Evolutionary conservation across 2,113 vertebrate genomes (phyloP), one percentile per base, ranked within the genome.

Genomic region (Eupsittula cactorum): DNA sequence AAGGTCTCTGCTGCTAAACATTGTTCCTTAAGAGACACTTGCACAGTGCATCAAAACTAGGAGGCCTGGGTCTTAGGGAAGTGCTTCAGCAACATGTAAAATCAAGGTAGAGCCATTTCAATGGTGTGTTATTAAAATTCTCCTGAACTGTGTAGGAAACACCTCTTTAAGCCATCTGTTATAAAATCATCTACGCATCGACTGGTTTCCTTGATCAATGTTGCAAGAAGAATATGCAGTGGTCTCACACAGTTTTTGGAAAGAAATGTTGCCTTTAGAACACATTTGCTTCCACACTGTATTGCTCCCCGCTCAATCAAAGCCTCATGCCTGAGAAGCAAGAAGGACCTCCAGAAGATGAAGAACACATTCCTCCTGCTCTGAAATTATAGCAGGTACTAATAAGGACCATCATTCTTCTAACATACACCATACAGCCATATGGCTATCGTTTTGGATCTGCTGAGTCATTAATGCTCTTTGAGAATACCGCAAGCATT

Each of bases 241-340:
- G 63, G 35, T 39, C 75, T 65, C 69, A 21, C 4, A 31, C 67
- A 57, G 42, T 21, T 53, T 93, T 87, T 21, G n/a, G 70, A 53
- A 71, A 46, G 41, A 82, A 55, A 31, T 0, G 1, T 63, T 63
- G 80, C 69, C 41, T 83, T 88, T 46, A 88, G 73, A 47, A 31
- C 80, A 33, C 1, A 0, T 67, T 60, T 35, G 24, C 42, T 59
- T 73, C 65, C 1, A 0, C 17, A 0, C 88, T 35, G 11, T 28
- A 9, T 33, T 35, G 17, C n/a, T 75, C 35, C 59, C n/a, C 20
- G 2, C 21, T 79, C 82, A 41, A 39, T 25, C 65, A 68, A 82
- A 90, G 35, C 44, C 67, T 55, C 67, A 60, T 41, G 80, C 50
- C 55, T 13, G 65, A 83, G 90, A 57, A 82, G 84, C 53, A 52